Evolutionary conservation across 1,140 invertebrate species (phyloP), one percentile per base, ranked within the genome.

Genomic region (Melipona quadrifasciata): DNA sequence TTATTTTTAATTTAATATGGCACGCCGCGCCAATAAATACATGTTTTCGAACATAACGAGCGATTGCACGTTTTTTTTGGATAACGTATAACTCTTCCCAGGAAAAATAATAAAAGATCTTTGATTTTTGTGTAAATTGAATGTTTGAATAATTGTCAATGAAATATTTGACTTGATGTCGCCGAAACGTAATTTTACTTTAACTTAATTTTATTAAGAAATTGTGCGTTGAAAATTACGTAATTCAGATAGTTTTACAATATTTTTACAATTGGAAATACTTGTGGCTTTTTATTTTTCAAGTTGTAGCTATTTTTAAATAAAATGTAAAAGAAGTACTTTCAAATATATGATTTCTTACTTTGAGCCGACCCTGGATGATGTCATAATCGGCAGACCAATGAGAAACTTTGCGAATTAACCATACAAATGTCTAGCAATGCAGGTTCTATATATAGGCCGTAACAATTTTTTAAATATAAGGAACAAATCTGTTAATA

Each of bases 361-460:
- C 24, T 78, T 72, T 78, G 65, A 80, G 86, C 74, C 90, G 85
- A 58, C 81, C 80, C 90, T 92, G 91, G 67, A 83, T 89, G 89
- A 91, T 85, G 90, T 89, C 88, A 91, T 82, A 39, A 77, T 80
- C 73, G 39, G 81, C 31, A n/a, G 51, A 31, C 91, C 91, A 92
- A 92, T 91, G 72, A 65, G 55, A 78, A 31, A 55, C 34, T 81
- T 58, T 68, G 77, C 72, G 72, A 90, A 92, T 90, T 85, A 88
- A 88, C 81, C 58, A 87, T 68, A 81, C 79, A 89, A 76, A 89
- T 78, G 85, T 68, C 84, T 90, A 86, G 86, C 77, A 82, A 72
- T 78, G 80, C 55, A 70, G 47, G 17, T 76, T n/a, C n/a, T 53
- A 55, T 67, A 39, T 58, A 61, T 79, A n/a, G 19, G n/a, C 4